phyloP scores from a whole-genome alignment of 1,140 invertebrate species.

The Drosophila eugracilis region DNA sequence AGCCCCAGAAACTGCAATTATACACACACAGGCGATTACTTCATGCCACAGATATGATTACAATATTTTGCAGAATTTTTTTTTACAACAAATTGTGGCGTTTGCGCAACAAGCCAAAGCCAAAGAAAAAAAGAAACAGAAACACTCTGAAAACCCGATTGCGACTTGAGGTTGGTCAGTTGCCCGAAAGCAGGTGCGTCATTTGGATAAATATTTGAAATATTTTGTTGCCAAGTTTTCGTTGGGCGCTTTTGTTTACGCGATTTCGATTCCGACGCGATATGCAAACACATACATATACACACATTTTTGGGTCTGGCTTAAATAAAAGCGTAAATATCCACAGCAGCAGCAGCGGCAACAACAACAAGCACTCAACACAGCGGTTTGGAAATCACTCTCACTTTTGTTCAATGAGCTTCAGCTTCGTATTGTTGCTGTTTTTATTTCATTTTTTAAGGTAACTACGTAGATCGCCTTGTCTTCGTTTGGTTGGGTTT shows the following conservation, averaged over 20 bases:
- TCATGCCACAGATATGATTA: constrained; percentile 39
- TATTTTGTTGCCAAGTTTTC: constrained; percentile 52
- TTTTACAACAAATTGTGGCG: not conserved
- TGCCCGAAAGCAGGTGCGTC: constrained; percentile 46
- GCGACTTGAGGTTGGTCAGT: constrained; percentile 49
- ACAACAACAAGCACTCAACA: constrained; percentile 7
- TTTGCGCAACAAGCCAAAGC: constrained; percentile 69
- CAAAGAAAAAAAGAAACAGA: too few species aligned
- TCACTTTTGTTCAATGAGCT: constrained; percentile 83
- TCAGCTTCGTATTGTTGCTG: constrained; percentile 49
- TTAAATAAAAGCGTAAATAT: constrained; percentile 52
- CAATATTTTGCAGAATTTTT: constrained; percentile 39
- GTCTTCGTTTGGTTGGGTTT: constrained; percentile 21
- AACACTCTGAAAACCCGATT: constrained; percentile 19
- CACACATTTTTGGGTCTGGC: constrained; percentile 26
- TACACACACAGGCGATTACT: constrained; percentile 55
- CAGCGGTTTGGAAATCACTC: constrained; percentile 82
- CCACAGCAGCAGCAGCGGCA: constrained; percentile 36
- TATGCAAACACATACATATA: constrained; percentile 66
- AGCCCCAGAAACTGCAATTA: constrained; percentile 43
- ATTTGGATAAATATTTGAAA: constrained; percentile 65
- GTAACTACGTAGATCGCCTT: constrained; percentile 10
- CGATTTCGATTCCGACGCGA: constrained; percentile 42
- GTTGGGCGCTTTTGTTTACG: constrained; percentile 41
- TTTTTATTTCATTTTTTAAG: constrained; percentile 39